Evolutionary conservation across 2,797 vertebrate species (phyloP).

Genomic region (Spondyliosoma cantharus): DNA sequence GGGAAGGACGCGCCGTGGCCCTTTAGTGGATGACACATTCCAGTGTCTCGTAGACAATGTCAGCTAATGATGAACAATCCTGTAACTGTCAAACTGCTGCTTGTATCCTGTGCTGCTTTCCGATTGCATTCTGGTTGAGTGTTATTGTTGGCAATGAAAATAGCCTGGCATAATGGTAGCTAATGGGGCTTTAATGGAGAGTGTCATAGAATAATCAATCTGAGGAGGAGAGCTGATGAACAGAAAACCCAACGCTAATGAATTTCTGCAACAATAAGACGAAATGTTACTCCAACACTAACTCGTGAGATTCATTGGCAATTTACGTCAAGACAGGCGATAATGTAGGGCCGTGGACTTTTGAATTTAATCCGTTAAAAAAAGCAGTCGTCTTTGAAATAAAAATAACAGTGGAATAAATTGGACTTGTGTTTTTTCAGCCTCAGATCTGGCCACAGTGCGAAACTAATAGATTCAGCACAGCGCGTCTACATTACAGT

Average conservation of each 20-base stretch:
- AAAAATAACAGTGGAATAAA: slow-evolving; percentile 44
- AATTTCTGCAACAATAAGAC: slow-evolving; percentile 66
- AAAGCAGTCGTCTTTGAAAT: slow-evolving; percentile 33
- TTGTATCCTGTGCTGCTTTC: slow-evolving; percentile 59
- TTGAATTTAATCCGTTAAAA: slow-evolving; percentile 57
- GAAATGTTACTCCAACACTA: slow-evolving; percentile 66
- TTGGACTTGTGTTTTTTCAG: slow-evolving; percentile 31
- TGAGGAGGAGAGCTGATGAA: slow-evolving; percentile 57
- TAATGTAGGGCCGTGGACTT: slow-evolving; percentile 39
- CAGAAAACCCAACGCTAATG: slow-evolving; percentile 62
- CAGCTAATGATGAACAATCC: slow-evolving; percentile 79
- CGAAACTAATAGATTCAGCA: slow-evolving; percentile 43
- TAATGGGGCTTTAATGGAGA: slow-evolving; percentile 83
- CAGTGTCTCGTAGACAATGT: slow-evolving; percentile 73
- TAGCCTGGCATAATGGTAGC: slow-evolving; percentile 74
- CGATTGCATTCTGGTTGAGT: slow-evolving; percentile 62
- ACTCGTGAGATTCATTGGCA: slow-evolving; percentile 48
- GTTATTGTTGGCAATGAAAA: slow-evolving; percentile 79
- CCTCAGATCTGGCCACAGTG: slow-evolving; percentile 16
- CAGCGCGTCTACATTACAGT: neutral
- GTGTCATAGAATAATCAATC: slow-evolving; percentile 80
- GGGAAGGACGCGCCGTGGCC: slow-evolving; percentile 58
- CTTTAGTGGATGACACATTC: slow-evolving; percentile 73
- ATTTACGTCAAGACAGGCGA: slow-evolving; percentile 47
- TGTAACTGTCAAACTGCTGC: slow-evolving; percentile 71